Evolutionary conservation across 2,888 invertebrate species (phyloP).

Genomic region (Steromphala cineraria): DNA sequence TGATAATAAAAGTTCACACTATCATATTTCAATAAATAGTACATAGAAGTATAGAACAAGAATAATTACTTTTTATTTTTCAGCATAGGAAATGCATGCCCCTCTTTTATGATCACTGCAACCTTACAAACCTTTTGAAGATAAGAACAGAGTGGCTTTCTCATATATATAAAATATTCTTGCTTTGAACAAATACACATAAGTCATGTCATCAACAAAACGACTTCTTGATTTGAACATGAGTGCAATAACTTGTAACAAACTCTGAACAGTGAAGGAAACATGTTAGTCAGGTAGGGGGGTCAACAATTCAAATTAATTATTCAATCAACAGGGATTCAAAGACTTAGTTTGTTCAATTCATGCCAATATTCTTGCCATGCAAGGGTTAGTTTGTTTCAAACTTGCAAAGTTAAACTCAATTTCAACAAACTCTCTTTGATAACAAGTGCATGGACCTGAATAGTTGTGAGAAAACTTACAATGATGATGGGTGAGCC

Average conservation of each 20-base stretch:
- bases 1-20: no score
- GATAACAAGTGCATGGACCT: constrained; percentile 11
- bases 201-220: no score
- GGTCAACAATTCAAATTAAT: neutral
- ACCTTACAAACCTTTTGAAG: no score
- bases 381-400: neutral
- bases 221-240: neutral
- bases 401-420: neutral
- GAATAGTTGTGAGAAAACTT: constrained; percentile 22
- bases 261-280: neutral
- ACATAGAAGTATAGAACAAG: no score
- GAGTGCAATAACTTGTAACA: neutral
- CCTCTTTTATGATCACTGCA: no score
- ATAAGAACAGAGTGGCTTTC: no score
- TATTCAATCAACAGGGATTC: neutral
- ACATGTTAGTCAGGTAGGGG: neutral
- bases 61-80: no score
- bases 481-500: constrained; percentile 7
- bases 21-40: no score
- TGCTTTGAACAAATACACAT: no score
- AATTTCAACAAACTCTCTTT: neutral
- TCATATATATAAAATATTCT: no score
- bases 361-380: neutral
- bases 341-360: neutral
- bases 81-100: no score